Evolutionary conservation across 2,113 vertebrate species (phyloP).

Genomic region (Theristicus caerulescens): DNA sequence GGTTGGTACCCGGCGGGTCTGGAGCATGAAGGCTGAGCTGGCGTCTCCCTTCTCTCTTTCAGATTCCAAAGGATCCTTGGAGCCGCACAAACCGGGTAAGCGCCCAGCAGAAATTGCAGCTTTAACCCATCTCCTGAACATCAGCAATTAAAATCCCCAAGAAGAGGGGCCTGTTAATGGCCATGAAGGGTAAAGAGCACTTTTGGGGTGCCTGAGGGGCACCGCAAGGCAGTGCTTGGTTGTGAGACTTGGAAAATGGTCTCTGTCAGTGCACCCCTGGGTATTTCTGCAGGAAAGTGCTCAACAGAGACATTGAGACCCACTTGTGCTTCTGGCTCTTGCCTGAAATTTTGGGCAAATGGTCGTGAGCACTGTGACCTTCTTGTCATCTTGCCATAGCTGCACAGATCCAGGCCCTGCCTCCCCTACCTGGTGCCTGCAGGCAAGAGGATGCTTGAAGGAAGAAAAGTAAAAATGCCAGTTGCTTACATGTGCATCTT

Average conservation of each 20-base stretch:
- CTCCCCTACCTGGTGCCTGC: neutral
- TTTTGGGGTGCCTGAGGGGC: neutral
- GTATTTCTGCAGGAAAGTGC: neutral
- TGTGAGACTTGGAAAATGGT: neutral
- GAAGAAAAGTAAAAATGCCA: neutral
- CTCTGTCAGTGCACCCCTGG: neutral
- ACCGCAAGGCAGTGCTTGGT: neutral
- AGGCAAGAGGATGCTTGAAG: neutral
- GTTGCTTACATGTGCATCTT: neutral
- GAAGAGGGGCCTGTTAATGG: neutral
- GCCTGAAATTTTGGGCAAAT: neutral
- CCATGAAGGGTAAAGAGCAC: neutral
- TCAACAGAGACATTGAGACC: neutral
- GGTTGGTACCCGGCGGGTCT: neutral
- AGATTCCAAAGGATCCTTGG: slow-evolving; percentile 69
- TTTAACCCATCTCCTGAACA: neutral
- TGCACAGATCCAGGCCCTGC: neutral
- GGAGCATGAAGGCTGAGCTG: neutral
- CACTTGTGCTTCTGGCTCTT: neutral
- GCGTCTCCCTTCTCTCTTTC: neutral
- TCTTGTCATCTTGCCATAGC: neutral
- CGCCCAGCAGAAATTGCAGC: neutral
- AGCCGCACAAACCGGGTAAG: slow-evolving; percentile 59
- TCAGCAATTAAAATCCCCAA: neutral
- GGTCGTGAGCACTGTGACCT: neutral